These are phyloP conservation scores for Chitala chitala DNA, from an alignment of 2,113 vertebrate genomes.

Conservation along the genomic window DNA sequence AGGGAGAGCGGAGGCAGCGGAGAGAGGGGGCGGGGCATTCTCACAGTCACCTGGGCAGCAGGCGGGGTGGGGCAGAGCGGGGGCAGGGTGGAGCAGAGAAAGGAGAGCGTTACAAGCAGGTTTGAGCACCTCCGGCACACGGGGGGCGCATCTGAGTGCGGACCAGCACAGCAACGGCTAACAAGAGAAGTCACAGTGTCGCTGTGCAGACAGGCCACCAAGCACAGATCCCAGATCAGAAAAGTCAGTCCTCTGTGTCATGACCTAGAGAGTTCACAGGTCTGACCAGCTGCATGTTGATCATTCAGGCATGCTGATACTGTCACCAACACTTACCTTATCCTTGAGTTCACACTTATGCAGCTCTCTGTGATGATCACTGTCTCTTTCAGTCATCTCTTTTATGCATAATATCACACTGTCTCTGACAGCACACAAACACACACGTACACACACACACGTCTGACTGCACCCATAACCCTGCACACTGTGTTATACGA, in stretches of 20 bases:
- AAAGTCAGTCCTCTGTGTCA: neutral
- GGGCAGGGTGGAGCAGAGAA: constrained; percentile 55
- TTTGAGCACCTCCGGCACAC: constrained; percentile 19
- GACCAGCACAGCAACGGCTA: neutral
- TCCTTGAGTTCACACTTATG: too few relatives aligned
- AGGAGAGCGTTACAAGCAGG: constrained; percentile 52
- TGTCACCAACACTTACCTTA: neutral
- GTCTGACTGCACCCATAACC: neutral
- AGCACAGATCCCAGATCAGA: constrained; percentile 10
- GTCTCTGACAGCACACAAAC: neutral
- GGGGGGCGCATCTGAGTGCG: constrained; percentile 23
- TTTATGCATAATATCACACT: too few relatives aligned
- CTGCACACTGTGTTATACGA: too few relatives aligned
- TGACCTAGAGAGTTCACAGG: neutral
- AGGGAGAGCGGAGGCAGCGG: constrained; percentile 65
- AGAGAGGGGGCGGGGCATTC: constrained; percentile 63
- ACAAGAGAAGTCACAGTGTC: constrained; percentile 7
- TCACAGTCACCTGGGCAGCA: constrained; percentile 69
- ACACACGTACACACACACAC: neutral
- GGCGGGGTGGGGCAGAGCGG: constrained; percentile 55
- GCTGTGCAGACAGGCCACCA: constrained; percentile 3
- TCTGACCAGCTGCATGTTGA: neutral
- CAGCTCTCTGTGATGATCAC: too few relatives aligned
- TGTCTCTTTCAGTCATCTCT: too few relatives aligned
- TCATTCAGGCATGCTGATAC: too few relatives aligned